Evolutionary conservation across 2,888 invertebrate genomes (phyloP).

Genomic region (Lithophane socia): DNA sequence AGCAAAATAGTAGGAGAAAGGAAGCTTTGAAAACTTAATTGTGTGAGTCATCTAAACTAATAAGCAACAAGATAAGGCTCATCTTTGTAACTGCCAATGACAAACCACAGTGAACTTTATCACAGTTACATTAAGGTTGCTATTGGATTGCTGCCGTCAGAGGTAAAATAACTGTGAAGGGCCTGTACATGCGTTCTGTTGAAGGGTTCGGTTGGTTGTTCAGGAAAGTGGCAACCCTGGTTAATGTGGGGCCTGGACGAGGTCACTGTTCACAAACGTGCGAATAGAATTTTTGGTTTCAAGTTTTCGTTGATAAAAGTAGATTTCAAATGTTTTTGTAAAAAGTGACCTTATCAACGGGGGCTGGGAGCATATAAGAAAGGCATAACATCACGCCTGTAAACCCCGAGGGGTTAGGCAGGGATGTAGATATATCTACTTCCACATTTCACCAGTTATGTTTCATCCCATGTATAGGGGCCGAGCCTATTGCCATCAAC

Average conservation of each 20-base stretch:
- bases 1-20: not conserved
- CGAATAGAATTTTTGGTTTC: not conserved
- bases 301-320: too few relatives aligned
- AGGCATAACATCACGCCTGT: not conserved
- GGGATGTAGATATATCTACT: too few relatives aligned
- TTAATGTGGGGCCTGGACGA: constrained; percentile 24
- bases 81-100: not conserved
- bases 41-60: not conserved
- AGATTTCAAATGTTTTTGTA: not conserved
- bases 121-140: not conserved
- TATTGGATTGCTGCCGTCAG: not conserved
- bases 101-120: not conserved
- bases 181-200: constrained; percentile 64
- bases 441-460: too few relatives aligned
- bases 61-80: not conserved
- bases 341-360: constrained; percentile 29
- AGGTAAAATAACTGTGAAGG: constrained; percentile 1
- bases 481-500: too few relatives aligned
- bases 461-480: too few relatives aligned
- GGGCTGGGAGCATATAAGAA: constrained; percentile 47
- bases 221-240: constrained; percentile 25
- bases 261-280: not conserved
- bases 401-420: too few relatives aligned
- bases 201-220: constrained; percentile 35
- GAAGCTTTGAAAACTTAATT: not conserved